Conservation (phyloP, 37 sponge, comb jelly and placozoan genomes). For the Eunapius fragilis region DNA sequence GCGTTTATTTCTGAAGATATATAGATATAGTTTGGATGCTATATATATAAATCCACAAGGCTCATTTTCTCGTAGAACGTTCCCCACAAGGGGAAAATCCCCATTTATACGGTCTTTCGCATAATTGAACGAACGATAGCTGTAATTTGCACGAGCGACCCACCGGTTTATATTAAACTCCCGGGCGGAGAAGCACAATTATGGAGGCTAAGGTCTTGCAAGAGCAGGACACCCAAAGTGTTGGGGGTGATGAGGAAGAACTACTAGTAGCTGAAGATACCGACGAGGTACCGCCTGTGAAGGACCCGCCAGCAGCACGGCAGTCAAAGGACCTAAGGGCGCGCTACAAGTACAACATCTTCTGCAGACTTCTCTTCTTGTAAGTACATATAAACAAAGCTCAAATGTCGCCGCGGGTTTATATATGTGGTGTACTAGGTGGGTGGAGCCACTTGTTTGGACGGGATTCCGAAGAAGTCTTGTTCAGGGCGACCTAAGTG, state of each 20-base stretch:
- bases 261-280: not conserved
- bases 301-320: not conserved
- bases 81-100: no score
- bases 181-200: no score
- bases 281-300: not conserved
- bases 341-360: conserved; percentile 34
- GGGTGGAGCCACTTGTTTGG: conserved; percentile 75
- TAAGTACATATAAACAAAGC: conserved; percentile 9
- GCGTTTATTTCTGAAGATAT: no score
- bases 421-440: no score
- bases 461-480: conserved; percentile 45
- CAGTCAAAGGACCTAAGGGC: conserved; percentile 32
- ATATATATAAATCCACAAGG: no score
- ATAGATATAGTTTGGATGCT: no score
- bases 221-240: not conserved
- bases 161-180: no score
- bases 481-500: conserved; percentile 56
- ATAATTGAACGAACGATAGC: no score
- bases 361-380: conserved; percentile 50
- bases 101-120: no score
- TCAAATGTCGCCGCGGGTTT: no score
- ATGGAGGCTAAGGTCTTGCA: not conserved
- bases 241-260: not conserved
- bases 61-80: no score
- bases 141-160: no score